phyloP scores from a whole-genome alignment of 2,113 vertebrate species.

The Silurus meridionalis region DNA sequence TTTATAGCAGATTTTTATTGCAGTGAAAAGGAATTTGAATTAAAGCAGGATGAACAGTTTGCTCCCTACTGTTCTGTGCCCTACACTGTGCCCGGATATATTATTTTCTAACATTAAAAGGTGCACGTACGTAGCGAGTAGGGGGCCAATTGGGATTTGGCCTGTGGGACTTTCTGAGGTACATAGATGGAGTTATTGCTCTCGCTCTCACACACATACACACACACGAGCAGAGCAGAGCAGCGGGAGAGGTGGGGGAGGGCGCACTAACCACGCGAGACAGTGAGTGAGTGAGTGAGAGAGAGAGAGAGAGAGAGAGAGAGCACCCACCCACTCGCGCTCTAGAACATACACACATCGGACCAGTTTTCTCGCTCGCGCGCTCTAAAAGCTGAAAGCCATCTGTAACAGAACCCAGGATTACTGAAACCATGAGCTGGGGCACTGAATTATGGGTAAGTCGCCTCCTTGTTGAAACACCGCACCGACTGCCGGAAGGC shows the following conservation, averaged over 20 bases:
- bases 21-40: not conserved
- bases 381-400: constrained; percentile 30
- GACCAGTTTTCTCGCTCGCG: not conserved
- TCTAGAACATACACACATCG: not conserved
- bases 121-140: not conserved
- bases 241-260: not conserved
- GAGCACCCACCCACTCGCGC: not conserved
- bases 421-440: constrained; percentile 52
- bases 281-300: not conserved
- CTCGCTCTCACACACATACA: not conserved
- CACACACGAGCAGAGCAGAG: not conserved
- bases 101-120: not conserved
- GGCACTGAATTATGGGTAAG: constrained; percentile 55
- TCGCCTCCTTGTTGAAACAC: not conserved
- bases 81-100: not conserved
- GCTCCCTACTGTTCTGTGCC: not conserved
- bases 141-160: not conserved
- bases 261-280: not conserved
- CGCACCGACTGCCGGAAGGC: not conserved
- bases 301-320: not conserved
- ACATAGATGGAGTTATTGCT: constrained; percentile 1
- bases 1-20: not conserved
- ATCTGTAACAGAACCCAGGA: constrained; percentile 14
- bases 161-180: constrained; percentile 19
- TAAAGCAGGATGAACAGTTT: not conserved